Percentiles rank a stretch among this genome's conserved stretches.
Conservation (phyloP, 2,797 vertebrate genomes). For the Eulemur rubriventer region DNA sequence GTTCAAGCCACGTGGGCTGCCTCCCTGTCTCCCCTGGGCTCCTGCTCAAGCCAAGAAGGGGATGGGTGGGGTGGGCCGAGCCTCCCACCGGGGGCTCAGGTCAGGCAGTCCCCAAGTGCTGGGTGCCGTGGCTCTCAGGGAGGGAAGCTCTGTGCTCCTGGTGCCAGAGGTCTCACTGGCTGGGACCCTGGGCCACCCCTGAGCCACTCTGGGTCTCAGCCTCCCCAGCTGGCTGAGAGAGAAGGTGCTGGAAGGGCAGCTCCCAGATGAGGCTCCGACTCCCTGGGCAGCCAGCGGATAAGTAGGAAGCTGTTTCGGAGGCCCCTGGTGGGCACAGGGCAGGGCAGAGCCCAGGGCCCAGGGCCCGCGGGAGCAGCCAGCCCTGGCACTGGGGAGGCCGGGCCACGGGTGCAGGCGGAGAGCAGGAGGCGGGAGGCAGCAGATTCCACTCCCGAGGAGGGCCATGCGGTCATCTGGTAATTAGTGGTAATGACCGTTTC, state of each 20-base stretch:
- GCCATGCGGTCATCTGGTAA: conserved; percentile 67
- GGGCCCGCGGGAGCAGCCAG: not conserved
- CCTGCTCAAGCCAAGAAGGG: not conserved
- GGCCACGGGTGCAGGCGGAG: not conserved
- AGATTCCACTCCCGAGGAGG: not conserved
- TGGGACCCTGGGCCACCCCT: not conserved
- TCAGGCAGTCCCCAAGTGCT: not conserved
- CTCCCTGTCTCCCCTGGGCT: not conserved
- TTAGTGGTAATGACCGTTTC: conserved; percentile 74
- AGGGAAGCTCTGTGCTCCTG: not conserved
- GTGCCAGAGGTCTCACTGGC: not conserved
- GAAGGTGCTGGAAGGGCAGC: not conserved
- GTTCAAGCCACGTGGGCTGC: fast-evolving
- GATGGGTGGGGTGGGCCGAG: fast-evolving
- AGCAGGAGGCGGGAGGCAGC: not conserved
- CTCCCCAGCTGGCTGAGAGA: not conserved
- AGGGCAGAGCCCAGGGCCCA: not conserved
- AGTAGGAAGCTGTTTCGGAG: not conserved
- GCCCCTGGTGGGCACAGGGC: not conserved
- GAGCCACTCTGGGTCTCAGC: not conserved
- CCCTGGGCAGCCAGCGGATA: not conserved
- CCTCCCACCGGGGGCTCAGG: not conserved
- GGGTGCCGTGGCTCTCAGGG: not conserved
- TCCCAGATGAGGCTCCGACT: not conserved
- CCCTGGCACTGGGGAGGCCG: not conserved